Evolutionary conservation across 1,140 invertebrate genomes (phyloP).

Genomic region (Papilio helenus): DNA sequence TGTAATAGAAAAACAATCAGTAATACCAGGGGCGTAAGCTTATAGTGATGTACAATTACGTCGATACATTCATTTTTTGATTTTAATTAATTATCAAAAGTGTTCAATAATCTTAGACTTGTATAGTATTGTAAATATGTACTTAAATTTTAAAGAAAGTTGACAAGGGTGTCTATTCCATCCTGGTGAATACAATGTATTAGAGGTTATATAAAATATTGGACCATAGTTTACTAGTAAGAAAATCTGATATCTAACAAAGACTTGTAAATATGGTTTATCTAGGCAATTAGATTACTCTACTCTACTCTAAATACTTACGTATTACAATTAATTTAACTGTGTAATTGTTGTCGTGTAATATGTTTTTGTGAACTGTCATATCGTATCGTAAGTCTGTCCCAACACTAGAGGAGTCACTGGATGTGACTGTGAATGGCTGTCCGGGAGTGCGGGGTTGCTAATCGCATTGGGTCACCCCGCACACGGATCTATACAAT

Average conservation of each 20-base stretch:
- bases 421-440: slow-evolving; percentile 5
- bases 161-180: not conserved
- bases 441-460: slow-evolving; percentile 10
- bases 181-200: no score
- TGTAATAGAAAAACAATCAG: slow-evolving; percentile 52
- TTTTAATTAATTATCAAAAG: slow-evolving; percentile 24
- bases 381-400: not conserved
- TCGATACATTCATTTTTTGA: slow-evolving; percentile 34
- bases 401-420: slow-evolving; percentile 5
- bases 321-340: not conserved
- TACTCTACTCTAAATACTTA: no score
- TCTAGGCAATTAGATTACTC: not conserved
- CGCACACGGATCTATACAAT: slow-evolving; percentile 16
- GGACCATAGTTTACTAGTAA: not conserved
- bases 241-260: not conserved
- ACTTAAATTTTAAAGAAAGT: no score
- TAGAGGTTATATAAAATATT: not conserved
- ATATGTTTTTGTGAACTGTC: not conserved
- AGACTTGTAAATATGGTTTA: not conserved
- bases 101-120: no score
- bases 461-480: slow-evolving; percentile 28
- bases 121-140: no score
- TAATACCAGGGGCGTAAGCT: slow-evolving; percentile 44
- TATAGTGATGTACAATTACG: slow-evolving; percentile 38
- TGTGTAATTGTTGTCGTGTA: not conserved